Evolutionary conservation across 2,888 invertebrate genomes (phyloP), one percentile per base, ranked within the genome.

Genomic region (Chalcis sispes): DNA sequence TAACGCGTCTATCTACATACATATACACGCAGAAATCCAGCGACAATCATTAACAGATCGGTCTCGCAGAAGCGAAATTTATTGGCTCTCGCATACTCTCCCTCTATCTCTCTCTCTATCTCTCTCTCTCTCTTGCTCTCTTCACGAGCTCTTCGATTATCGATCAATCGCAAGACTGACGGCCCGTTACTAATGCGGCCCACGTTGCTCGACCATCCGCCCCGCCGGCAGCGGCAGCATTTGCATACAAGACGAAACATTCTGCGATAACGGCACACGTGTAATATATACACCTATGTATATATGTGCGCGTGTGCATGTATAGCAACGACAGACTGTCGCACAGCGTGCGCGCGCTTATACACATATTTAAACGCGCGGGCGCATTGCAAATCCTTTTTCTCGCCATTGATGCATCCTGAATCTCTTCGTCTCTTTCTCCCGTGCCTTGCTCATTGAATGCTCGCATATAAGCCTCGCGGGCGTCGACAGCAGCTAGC

Each of bases 191-290:
- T 79, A 79, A 81, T 78, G 79, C 80, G 36, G 8, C n/a, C 40
- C 50, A 25, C 27, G n/a, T 27, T 8, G 27, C 62, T 61, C 54
- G 1, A 20, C n/a, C 15, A 20, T 61, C 69, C 66, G 65, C 72
- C 69, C 79, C 64, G 76, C 78, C 78, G 76, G 64, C 62, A n/a
- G n/a, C 42, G 48, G 73, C 50, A n/a, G 48, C 72, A 81, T 81
- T 81, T 81, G 76, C 80, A 79, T 81, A 77, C 75, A 76, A 75
- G 78, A 77, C 74, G 74, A 77, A 80, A 75, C 67, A 59, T 61
- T 72, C 56, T 54, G 20, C 67, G 48, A 56, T 36, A 69, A 15
- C 42, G 25, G 69, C 42, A 2, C 7, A 10, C 36, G 20, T 15
- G 40, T 4, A 27, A 4, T n/a, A n/a, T n/a, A 8, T 32, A 0